A percentile compares a stretch with the other conserved stretches of the same genome.
These are phyloP conservation scores for Hemitrygon akajei DNA, from an alignment of 2,797 vertebrate species.

Conservation along the genomic window DNA sequence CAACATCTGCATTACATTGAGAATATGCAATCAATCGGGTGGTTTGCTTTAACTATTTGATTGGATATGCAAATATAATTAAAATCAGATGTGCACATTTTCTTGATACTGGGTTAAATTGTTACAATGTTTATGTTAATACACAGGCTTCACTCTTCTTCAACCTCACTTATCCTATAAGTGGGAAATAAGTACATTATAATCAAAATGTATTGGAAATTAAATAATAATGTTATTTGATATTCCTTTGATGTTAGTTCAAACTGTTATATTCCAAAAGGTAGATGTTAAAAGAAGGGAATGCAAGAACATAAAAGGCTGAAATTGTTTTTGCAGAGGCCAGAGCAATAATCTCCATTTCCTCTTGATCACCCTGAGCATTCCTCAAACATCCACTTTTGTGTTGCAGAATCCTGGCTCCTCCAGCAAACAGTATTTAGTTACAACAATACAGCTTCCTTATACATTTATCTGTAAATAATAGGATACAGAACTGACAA, in stretches of 20 bases:
- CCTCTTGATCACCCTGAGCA: background rate
- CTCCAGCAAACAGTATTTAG: background rate
- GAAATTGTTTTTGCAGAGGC: background rate
- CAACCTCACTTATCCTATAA: background rate
- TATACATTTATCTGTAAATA: background rate
- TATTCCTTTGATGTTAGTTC: background rate
- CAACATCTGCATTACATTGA: slow-evolving; percentile 14
- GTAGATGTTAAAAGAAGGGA: background rate
- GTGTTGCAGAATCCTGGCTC: background rate
- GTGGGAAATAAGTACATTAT: background rate
- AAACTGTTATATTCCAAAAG: background rate
- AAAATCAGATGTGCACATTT: slow-evolving; percentile 14
- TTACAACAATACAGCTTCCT: background rate
- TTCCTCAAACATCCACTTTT: background rate
- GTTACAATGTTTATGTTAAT: background rate
- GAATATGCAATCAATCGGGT: background rate
- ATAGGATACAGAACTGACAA: background rate
- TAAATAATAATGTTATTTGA: background rate
- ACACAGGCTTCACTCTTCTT: background rate
- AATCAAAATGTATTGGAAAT: background rate
- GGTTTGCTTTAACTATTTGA: background rate
- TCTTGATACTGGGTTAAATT: background rate
- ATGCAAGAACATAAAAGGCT: background rate
- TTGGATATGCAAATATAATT: slow-evolving; percentile 28
- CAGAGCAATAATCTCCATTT: slow-evolving; percentile 14